phyloP scores from a whole-genome alignment of 2,797 vertebrate species.

The Percopsis omiscomaycus region DNA sequence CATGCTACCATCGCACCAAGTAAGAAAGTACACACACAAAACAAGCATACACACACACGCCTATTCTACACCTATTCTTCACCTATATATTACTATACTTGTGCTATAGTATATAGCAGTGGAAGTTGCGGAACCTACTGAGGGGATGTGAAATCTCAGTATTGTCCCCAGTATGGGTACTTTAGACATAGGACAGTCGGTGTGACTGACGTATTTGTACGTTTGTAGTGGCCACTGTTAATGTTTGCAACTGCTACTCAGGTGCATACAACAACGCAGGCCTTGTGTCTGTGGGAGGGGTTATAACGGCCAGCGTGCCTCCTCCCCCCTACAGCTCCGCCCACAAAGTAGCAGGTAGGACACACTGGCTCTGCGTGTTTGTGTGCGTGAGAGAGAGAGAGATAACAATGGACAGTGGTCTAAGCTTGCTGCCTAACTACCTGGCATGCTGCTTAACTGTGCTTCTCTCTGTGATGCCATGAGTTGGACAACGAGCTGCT shows the following conservation, averaged over 20 bases:
- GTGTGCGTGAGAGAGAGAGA: slow-evolving; percentile 15
- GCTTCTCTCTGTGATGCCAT: slow-evolving; percentile 44
- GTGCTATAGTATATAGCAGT: no score
- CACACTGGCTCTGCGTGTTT: slow-evolving; percentile 7
- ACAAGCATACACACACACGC: not conserved
- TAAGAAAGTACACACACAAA: slow-evolving; percentile 73
- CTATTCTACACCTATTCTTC: not conserved
- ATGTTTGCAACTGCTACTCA: slow-evolving; percentile 79
- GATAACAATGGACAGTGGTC: slow-evolving; percentile 24
- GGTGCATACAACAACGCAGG: slow-evolving; percentile 97
- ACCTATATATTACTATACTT: not conserved
- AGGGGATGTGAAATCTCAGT: no score
- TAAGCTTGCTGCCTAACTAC: slow-evolving; percentile 65
- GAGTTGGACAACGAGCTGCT: slow-evolving; percentile 33
- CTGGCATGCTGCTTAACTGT: slow-evolving; percentile 69
- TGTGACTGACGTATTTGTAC: slow-evolving; percentile 8
- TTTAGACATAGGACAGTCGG: not conserved
- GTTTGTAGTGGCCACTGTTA: slow-evolving; percentile 56
- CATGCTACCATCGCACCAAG: slow-evolving; percentile 97
- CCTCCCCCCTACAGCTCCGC: slow-evolving; percentile 88
- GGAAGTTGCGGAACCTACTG: no score
- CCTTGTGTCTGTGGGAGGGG: slow-evolving; percentile 90
- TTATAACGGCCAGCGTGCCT: slow-evolving; percentile 86
- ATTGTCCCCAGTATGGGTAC: not conserved
- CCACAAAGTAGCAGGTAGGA: slow-evolving; percentile 82